A percentile compares a stretch with the other conserved stretches of the same genome.
These are phyloP conservation scores for Tetranychus truncatus DNA, from an alignment of 2,888 invertebrate genomes.

Conservation along the genomic window DNA sequence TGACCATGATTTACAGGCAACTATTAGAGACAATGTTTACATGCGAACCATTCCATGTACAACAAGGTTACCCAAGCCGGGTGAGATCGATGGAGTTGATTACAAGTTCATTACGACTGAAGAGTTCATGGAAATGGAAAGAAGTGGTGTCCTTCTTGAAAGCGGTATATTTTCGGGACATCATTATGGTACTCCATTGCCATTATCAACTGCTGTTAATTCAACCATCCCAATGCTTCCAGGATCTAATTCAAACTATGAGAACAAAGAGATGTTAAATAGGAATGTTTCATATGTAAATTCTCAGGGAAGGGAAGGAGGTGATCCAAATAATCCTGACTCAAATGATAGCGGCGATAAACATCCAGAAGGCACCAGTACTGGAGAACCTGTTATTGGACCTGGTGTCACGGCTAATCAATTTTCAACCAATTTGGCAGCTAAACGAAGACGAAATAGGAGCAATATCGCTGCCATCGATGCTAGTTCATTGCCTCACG, in stretches of 20 bases:
- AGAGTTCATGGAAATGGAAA: constrained; percentile 41
- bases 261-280: constrained; percentile 3
- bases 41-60: constrained; percentile 41
- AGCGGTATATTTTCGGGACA: constrained; percentile 45
- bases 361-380: neutral
- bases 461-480: constrained; percentile 41
- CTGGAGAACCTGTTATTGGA: neutral
- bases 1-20: constrained; percentile 45
- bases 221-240: neutral
- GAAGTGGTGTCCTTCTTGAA: constrained; percentile 42
- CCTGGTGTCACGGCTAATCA: neutral
- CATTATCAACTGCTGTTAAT: constrained; percentile 8
- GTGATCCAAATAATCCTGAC: neutral
- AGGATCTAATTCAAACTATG: neutral
- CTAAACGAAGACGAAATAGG: constrained; percentile 39
- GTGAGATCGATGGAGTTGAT: constrained; percentile 44
- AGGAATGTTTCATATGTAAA: neutral
- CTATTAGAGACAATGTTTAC: constrained; percentile 46
- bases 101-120: constrained; percentile 42
- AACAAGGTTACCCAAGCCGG: constrained; percentile 35
- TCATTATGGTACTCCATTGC: constrained; percentile 20
- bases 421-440: constrained; percentile 26
- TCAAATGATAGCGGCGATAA: neutral
- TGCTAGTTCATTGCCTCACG: constrained; percentile 54
- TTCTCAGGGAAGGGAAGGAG: neutral